A percentile compares a stretch with the other conserved stretches of the same genome.
Evolutionary conservation across 2,797 vertebrate species (phyloP).

Genomic region (Sebastiscus tertius): DNA sequence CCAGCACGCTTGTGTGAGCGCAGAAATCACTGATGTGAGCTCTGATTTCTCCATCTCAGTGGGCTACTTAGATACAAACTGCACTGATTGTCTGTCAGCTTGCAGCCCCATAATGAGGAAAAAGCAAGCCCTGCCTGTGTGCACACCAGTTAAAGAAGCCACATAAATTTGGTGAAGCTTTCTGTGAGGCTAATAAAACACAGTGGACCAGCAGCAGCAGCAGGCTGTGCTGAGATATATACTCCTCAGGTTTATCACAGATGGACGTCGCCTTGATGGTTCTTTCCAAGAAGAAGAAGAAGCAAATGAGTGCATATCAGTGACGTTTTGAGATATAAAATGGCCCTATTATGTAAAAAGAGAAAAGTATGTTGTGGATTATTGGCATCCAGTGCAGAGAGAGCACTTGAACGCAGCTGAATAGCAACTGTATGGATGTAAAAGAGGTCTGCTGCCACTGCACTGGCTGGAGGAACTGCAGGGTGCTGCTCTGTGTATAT

Average conservation of each 20-base stretch:
- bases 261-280: slow-evolving; percentile 48
- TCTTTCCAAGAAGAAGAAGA: slow-evolving; percentile 20
- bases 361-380: slow-evolving; percentile 5
- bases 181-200: slow-evolving; percentile 45
- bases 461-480: slow-evolving; percentile 66
- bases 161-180: slow-evolving; percentile 50
- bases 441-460: slow-evolving; percentile 64
- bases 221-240: slow-evolving; percentile 28
- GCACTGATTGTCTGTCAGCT: slow-evolving; percentile 30
- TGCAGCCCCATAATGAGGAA: slow-evolving; percentile 9
- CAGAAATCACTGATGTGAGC: slow-evolving; percentile 12
- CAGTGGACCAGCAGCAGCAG: slow-evolving; percentile 39
- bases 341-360: not conserved
- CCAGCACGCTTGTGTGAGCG: slow-evolving; percentile 18
- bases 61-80: slow-evolving; percentile 21
- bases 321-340: slow-evolving; percentile 25
- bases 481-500: slow-evolving; percentile 39
- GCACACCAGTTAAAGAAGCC: slow-evolving; percentile 26
- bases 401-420: slow-evolving; percentile 47
- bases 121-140: slow-evolving; percentile 5
- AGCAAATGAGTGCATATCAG: slow-evolving; percentile 10
- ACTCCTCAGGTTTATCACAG: slow-evolving; percentile 54
- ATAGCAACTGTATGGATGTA: slow-evolving; percentile 42
- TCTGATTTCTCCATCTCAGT: slow-evolving; percentile 36
- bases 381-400: slow-evolving; percentile 37